Evolutionary conservation across 1,140 invertebrate species (phyloP).

Genomic region (Zophobas atratus): DNA sequence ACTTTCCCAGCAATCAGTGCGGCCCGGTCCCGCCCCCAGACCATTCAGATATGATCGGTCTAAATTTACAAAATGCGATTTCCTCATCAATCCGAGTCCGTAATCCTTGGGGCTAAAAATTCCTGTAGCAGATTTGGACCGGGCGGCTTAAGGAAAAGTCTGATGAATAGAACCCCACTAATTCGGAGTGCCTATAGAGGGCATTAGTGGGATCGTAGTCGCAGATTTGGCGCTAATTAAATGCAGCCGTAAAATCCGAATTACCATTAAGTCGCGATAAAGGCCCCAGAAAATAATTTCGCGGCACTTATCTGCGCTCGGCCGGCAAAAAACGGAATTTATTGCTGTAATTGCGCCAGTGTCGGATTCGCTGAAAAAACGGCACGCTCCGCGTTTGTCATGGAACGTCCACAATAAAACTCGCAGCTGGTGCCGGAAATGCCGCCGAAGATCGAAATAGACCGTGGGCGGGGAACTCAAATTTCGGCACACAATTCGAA

Average conservation of each 20-base stretch:
- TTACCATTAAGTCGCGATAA: constrained; percentile 44
- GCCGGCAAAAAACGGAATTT: constrained; percentile 7
- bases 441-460: constrained; percentile 32
- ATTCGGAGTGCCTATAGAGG: constrained; percentile 34
- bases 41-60: too few species aligned
- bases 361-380: constrained; percentile 2
- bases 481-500: too few species aligned
- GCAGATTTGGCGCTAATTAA: constrained; percentile 41
- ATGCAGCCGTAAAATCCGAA: constrained; percentile 39
- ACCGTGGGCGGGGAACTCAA: neutral
- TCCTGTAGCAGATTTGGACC: constrained; percentile 9
- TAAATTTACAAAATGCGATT: neutral
- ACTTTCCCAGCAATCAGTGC: too few species aligned
- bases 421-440: constrained; percentile 47
- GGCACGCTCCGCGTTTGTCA: constrained; percentile 30
- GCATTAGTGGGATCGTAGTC: constrained; percentile 22
- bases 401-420: constrained; percentile 31
- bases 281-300: constrained; percentile 34
- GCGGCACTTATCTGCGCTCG: constrained; percentile 10
- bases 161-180: constrained; percentile 30
- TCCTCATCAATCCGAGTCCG: constrained; percentile 2
- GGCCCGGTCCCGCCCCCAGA: too few species aligned
- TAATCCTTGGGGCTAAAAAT: constrained; percentile 28
- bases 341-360: constrained; percentile 15
- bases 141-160: constrained; percentile 33